Conservation (phyloP, 2,888 invertebrate species). For the Aleiodes testaceus region DNA sequence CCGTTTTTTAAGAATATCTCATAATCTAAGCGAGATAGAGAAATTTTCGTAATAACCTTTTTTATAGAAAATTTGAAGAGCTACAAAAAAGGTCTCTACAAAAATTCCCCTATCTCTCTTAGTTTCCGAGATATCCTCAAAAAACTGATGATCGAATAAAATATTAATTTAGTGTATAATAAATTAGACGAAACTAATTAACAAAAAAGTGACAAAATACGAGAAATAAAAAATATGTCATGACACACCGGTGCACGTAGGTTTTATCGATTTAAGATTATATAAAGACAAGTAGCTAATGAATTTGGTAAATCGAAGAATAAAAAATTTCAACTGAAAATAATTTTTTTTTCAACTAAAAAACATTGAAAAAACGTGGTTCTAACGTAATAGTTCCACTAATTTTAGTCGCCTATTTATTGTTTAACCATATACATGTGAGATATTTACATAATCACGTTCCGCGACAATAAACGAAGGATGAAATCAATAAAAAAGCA, state of each 20-base stretch:
- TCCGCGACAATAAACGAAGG: slow-evolving; percentile 43
- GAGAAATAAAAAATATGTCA: slow-evolving; percentile 40
- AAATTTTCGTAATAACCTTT: too few species aligned
- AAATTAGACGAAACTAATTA: background rate
- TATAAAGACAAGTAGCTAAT: slow-evolving; percentile 41
- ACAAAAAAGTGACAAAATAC: background rate
- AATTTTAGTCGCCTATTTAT: slow-evolving; percentile 39
- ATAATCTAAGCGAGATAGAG: too few species aligned
- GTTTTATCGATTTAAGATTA: slow-evolving; percentile 41
- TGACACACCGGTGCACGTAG: slow-evolving; percentile 49
- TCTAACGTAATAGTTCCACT: slow-evolving; percentile 34
- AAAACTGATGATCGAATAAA: background rate
- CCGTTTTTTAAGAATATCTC: too few species aligned
- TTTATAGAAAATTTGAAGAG: too few species aligned
- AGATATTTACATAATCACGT: slow-evolving; percentile 42
- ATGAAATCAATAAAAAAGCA: slow-evolving; percentile 11
- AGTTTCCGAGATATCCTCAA: too few species aligned
- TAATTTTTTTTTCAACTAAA: slow-evolving; percentile 43
- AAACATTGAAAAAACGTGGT: background rate
- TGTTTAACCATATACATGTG: slow-evolving; percentile 40
- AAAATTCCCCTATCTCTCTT: too few species aligned
- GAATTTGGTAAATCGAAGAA: slow-evolving; percentile 9
- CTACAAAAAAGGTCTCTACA: too few species aligned
- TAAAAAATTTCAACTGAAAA: slow-evolving; percentile 28
- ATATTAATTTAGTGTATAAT: slow-evolving; percentile 37